Percentiles rank a stretch among this genome's conserved stretches.
Evolutionary conservation across 2,113 vertebrate species (phyloP).

Genomic region (Carettochelys insculpta): DNA sequence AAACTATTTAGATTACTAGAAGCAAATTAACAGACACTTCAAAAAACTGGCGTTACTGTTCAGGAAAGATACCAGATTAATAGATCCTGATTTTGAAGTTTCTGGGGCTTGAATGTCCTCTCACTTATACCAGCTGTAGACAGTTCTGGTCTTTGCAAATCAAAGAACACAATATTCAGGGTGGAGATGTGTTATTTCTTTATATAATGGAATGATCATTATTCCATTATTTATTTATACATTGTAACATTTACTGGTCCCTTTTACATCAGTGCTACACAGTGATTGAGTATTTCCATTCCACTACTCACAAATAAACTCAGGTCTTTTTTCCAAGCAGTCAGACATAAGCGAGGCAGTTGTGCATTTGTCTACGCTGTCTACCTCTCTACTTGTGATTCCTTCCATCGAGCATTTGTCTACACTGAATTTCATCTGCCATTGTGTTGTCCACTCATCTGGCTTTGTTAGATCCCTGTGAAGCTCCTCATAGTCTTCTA

Average conservation of each 20-base stretch:
- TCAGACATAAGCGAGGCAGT: not conserved
- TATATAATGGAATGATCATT: not conserved
- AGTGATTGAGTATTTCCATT: not conserved
- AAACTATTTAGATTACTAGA: not conserved
- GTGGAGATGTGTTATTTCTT: not conserved
- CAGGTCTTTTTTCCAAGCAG: not conserved
- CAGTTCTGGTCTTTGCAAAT: not conserved
- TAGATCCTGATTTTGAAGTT: not conserved
- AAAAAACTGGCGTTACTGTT: not conserved
- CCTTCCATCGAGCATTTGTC: slow-evolving; percentile 3
- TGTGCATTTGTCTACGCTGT: no score
- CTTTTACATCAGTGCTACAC: not conserved
- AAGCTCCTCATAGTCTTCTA: not conserved
- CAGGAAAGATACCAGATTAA: not conserved
- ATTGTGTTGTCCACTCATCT: not conserved
- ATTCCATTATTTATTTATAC: not conserved
- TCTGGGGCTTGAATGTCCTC: not conserved
- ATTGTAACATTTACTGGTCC: not conserved
- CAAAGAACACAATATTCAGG: not conserved
- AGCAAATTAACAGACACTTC: not conserved
- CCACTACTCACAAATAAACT: not conserved
- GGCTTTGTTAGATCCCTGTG: not conserved
- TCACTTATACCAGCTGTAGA: not conserved
- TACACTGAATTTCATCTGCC: not conserved
- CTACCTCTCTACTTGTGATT: not conserved